phyloP scores from a whole-genome alignment of 2,888 invertebrate species.

The Gymnosoma rotundatum region DNA sequence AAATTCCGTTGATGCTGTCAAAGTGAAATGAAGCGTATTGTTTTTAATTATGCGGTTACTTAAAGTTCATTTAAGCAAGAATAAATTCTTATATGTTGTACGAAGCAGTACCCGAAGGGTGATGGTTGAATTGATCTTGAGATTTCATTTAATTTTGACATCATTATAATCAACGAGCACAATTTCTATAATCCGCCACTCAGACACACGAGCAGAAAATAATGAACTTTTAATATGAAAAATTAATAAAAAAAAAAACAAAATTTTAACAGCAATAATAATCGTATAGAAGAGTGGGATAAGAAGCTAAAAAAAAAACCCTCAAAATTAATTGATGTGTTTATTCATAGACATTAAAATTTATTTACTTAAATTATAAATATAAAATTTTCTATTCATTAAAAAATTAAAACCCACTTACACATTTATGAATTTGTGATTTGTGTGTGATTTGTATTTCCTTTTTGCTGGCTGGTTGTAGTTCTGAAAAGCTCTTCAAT shows the following conservation, averaged over 20 bases:
- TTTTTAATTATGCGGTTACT: conserved; percentile 69
- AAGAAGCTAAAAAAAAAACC: background rate
- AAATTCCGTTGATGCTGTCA: conserved; percentile 52
- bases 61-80: conserved; percentile 58
- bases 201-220: conserved; percentile 10
- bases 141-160: conserved; percentile 68
- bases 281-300: background rate
- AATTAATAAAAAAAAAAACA: conserved; percentile 17
- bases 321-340: conserved; percentile 63
- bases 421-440: background rate
- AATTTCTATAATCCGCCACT: conserved; percentile 30
- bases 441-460: background rate
- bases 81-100: conserved; percentile 7
- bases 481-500: conserved; percentile 12
- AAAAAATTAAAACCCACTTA: conserved; percentile 40
- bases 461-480: conserved; percentile 22
- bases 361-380: conserved; percentile 63
- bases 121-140: conserved; percentile 66
- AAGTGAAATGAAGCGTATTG: conserved; percentile 65
- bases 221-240: conserved; percentile 51
- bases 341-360: conserved; percentile 53
- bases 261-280: background rate
- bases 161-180: conserved; percentile 57
- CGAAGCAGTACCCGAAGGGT: conserved; percentile 2
- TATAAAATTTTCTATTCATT: conserved; percentile 56